phyloP scores from a whole-genome alignment of 2,113 vertebrate species.

The Limanda limanda region DNA sequence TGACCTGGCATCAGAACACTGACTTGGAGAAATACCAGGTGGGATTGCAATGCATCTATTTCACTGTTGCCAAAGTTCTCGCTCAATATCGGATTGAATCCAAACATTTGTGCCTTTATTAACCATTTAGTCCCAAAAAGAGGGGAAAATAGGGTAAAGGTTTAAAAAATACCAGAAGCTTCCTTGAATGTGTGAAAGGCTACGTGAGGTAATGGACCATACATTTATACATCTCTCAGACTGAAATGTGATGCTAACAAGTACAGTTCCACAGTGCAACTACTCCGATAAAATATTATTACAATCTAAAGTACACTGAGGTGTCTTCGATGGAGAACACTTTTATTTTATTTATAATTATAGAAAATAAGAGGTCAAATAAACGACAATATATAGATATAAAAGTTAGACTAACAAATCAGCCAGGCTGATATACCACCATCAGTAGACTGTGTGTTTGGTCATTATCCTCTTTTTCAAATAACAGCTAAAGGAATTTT shows the following conservation, averaged over 20 bases:
- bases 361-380: neutral
- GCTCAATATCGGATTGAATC: neutral
- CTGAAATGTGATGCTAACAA: neutral
- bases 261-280: neutral
- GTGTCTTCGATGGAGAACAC: neutral
- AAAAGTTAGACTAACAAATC: no score
- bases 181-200: neutral
- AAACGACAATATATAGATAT: no score
- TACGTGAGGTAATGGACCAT: neutral
- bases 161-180: neutral
- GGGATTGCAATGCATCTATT: neutral
- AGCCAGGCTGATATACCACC: no score
- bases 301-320: neutral
- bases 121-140: neutral
- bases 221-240: neutral
- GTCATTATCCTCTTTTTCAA: no score
- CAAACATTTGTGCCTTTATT: neutral
- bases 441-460: no score
- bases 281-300: neutral
- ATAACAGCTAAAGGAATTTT: no score
- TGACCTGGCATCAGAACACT: neutral
- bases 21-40: neutral
- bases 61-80: neutral
- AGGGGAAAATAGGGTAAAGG: neutral
- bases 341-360: neutral